A percentile compares a stretch with the other conserved stretches of the same genome.
Conservation (phyloP, 1,140 invertebrate species). For the Formica selysi region DNA sequence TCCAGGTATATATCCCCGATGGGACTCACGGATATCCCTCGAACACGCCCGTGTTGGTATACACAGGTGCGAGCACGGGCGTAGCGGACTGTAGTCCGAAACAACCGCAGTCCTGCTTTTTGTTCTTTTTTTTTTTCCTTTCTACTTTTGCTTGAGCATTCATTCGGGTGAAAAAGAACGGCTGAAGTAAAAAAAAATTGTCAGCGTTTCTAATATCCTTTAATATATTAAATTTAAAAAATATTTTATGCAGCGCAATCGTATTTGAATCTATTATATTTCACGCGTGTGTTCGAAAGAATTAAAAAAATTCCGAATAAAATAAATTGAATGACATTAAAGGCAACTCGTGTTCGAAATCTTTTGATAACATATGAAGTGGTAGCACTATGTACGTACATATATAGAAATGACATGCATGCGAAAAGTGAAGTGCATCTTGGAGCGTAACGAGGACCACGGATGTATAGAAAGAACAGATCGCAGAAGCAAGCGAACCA, state of each 20-base stretch:
- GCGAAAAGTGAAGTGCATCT: slow-evolving; percentile 13
- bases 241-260: not conserved
- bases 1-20: slow-evolving; percentile 54
- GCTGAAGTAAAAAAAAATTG: not conserved
- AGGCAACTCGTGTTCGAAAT: not conserved
- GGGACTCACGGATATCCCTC: slow-evolving; percentile 42
- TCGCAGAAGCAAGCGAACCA: slow-evolving; percentile 26
- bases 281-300: not conserved
- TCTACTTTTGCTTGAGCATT: slow-evolving; percentile 21
- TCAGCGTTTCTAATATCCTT: not conserved
- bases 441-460: slow-evolving; percentile 34
- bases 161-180: slow-evolving; percentile 21
- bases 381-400: not conserved
- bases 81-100: slow-evolving; percentile 30
- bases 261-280: not conserved
- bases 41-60: slow-evolving; percentile 16
- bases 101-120: slow-evolving; percentile 58
- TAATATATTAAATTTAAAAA: slow-evolving; percentile 12
- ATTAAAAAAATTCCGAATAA: not conserved
- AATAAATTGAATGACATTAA: slow-evolving; percentile 2
- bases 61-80: slow-evolving; percentile 47
- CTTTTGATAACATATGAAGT: slow-evolving; percentile 2
- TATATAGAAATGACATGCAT: slow-evolving; percentile 16
- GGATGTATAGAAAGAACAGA: slow-evolving; percentile 8
- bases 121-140: slow-evolving; percentile 8